These are phyloP conservation scores for Lordiphosa fenestrarum DNA, from an alignment of 2,888 invertebrate species.

Conservation along the genomic window DNA sequence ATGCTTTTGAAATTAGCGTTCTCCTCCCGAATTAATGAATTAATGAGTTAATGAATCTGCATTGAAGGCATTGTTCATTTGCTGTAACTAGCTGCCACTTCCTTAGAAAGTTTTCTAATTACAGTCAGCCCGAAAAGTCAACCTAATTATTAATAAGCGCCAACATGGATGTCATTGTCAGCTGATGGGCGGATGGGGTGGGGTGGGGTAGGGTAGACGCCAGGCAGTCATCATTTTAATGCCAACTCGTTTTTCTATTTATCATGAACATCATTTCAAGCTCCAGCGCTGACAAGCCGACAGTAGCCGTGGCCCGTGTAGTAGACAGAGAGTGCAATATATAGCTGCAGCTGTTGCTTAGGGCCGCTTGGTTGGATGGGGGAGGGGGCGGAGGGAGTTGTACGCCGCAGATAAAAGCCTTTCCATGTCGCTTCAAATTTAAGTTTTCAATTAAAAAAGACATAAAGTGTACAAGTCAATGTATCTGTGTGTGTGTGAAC, in stretches of 20 bases:
- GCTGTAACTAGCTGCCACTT: conserved; percentile 36
- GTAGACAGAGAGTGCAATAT: conserved; percentile 18
- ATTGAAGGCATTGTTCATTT: conserved; percentile 40
- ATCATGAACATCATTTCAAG: conserved; percentile 69
- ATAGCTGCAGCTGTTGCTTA: conserved; percentile 34
- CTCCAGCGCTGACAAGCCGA: conserved; percentile 64
- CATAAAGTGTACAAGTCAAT: conserved; percentile 55
- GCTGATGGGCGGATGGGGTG: conserved; percentile 1
- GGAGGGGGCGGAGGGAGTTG: conserved; percentile 29
- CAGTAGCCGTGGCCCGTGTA: conserved; percentile 32
- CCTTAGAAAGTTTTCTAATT: conserved; percentile 65
- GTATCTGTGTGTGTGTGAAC: conserved; percentile 26
- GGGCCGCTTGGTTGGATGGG: conserved; percentile 5
- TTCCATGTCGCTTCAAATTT: conserved; percentile 74
- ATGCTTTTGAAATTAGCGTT: no score
- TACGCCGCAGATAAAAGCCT: conserved; percentile 72
- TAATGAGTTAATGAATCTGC: conserved; percentile 56
- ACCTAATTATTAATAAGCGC: conserved; percentile 72
- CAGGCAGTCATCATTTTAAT: conserved; percentile 68
- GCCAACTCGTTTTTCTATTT: conserved; percentile 73
- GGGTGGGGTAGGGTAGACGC: not conserved
- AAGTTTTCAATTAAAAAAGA: conserved; percentile 75
- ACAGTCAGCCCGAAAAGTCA: conserved; percentile 46
- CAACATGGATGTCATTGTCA: conserved; percentile 63
- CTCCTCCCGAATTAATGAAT: no score